Evolutionary conservation across 1,140 invertebrate species (phyloP).

Genomic region (Pachyrhynchus sulphureomaculatus): DNA sequence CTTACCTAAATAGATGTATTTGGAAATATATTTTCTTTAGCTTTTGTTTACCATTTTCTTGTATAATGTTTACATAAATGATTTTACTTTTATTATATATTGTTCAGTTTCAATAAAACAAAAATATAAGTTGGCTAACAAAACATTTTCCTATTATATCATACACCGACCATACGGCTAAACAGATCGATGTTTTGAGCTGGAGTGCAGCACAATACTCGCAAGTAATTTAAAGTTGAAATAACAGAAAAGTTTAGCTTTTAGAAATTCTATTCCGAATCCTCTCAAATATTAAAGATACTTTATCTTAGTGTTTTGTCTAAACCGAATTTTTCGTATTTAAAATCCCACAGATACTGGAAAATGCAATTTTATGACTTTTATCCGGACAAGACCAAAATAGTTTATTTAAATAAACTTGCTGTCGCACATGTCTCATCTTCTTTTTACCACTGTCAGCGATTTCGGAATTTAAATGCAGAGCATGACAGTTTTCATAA

Average conservation of each 20-base stretch:
- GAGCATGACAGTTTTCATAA: no score
- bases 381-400: not conserved
- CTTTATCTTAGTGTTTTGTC: constrained; percentile 17
- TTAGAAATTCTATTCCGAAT: constrained; percentile 8
- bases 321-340: constrained; percentile 10
- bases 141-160: constrained; percentile 2
- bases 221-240: constrained; percentile 16
- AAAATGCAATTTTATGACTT: constrained; percentile 10
- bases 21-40: no score
- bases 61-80: no score
- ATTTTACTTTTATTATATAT: no score
- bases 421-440: no score
- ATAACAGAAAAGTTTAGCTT: constrained; percentile 3
- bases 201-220: not conserved
- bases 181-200: constrained; percentile 6
- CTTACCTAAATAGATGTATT: no score
- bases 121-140: no score
- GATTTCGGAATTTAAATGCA: no score
- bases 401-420: no score
- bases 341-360: constrained; percentile 5
- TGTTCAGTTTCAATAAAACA: no score
- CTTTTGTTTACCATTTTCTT: no score
- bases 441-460: no score
- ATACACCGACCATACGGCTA: not conserved
- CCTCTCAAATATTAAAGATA: constrained; percentile 17